These are phyloP conservation scores for Trypoxylon attenuatum DNA, from an alignment of 2,888 invertebrate genomes.

Conservation along the genomic window DNA sequence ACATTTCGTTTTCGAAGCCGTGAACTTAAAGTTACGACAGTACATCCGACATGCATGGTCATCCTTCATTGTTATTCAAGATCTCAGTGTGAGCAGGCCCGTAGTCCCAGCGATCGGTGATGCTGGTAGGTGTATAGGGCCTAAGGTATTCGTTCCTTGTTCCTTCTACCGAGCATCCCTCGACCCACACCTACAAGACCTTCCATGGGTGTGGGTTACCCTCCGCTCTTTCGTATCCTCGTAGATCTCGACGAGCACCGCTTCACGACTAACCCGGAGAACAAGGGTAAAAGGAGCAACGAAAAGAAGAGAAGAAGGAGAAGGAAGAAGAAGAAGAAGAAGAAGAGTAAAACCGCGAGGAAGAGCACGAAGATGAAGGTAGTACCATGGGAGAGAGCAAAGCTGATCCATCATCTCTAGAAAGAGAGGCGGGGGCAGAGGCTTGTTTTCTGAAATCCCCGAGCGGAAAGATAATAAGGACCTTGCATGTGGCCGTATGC, in stretches of 20 bases:
- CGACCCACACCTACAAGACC: background rate
- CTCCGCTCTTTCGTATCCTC: background rate
- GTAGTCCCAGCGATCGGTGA: too few species aligned
- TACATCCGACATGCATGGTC: too few species aligned
- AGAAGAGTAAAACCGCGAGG: too few species aligned
- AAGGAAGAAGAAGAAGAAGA: slow-evolving; percentile 26
- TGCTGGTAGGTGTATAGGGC: too few species aligned
- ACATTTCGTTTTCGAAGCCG: too few species aligned
- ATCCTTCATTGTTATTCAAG: too few species aligned
- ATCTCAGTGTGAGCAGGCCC: too few species aligned
- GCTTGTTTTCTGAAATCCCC: slow-evolving; percentile 13
- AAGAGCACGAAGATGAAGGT: slow-evolving; percentile 20
- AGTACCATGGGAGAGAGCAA: background rate
- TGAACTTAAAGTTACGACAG: too few species aligned
- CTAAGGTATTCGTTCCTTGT: too few species aligned
- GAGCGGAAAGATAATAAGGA: background rate
- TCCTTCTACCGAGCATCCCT: background rate
- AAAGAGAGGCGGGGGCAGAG: slow-evolving; percentile 8
- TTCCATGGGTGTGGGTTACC: background rate
- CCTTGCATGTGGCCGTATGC: too few species aligned
- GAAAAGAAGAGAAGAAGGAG: slow-evolving; percentile 23
- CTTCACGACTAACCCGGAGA: slow-evolving; percentile 6
- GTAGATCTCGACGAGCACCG: slow-evolving; percentile 6
- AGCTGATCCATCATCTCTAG: slow-evolving; percentile 44
- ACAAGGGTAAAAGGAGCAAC: background rate